Percentiles rank a stretch among this genome's conserved stretches.
Evolutionary conservation across 2,113 vertebrate genomes (phyloP).

Genomic region (Motacilla alba): DNA sequence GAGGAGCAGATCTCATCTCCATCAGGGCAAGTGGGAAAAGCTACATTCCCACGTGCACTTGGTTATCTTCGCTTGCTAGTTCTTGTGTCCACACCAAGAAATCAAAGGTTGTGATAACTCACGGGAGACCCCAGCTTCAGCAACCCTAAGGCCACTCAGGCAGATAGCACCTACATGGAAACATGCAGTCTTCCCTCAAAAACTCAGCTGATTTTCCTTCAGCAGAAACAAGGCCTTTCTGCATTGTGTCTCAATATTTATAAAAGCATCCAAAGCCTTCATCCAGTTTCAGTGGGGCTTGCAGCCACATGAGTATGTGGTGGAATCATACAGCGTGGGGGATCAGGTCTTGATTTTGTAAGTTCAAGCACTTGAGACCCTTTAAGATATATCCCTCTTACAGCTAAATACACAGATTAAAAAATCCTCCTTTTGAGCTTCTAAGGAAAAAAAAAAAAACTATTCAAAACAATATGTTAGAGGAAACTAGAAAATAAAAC

Average conservation of each 20-base stretch:
- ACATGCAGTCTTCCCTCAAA: neutral
- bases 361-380: neutral
- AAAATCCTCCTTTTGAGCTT: neutral
- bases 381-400: neutral
- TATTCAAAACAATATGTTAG: neutral
- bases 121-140: neutral
- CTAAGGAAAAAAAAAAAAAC: neutral
- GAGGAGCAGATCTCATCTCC: neutral
- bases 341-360: neutral
- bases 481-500: neutral
- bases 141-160: neutral
- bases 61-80: neutral
- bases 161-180: neutral
- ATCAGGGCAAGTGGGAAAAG: neutral
- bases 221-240: neutral
- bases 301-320: neutral
- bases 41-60: neutral
- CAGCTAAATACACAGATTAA: neutral
- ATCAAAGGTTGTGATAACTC: neutral
- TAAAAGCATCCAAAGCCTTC: neutral
- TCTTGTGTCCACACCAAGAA: neutral
- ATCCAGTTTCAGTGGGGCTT: neutral
- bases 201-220: neutral
- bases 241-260: neutral
- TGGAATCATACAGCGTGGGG: neutral